Conservation (phyloP, 2,113 vertebrate species). For the Sminthopsis crassicaudata region DNA sequence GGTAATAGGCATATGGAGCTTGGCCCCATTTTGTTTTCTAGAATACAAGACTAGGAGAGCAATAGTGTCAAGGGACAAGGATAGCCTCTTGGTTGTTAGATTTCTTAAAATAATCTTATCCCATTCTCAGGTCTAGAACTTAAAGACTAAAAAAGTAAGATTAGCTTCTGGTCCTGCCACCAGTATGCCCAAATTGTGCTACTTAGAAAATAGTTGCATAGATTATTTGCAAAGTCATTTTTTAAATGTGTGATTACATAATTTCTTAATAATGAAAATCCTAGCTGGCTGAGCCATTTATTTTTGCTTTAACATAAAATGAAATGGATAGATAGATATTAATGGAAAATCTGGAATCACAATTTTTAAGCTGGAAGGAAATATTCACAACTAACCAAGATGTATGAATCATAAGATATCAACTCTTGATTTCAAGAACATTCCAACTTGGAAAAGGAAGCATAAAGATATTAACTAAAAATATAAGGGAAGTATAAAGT, state of each 20-base stretch:
- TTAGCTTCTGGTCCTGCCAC: neutral
- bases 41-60: neutral
- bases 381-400: neutral
- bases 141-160: conserved; percentile 1
- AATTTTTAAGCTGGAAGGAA: neutral
- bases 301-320: neutral
- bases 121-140: neutral
- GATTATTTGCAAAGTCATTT: neutral
- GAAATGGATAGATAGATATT: neutral
- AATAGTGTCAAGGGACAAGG: neutral
- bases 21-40: neutral
- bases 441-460: neutral
- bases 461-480: neutral
- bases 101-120: neutral
- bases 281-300: neutral
- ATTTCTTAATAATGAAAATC: neutral
- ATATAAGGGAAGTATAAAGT: neutral
- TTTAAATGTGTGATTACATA: neutral
- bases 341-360: neutral
- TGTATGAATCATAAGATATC: neutral
- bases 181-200: neutral
- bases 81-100: neutral
- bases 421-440: neutral
- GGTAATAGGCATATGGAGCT: too few relatives aligned
- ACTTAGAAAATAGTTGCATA: neutral